Percentiles rank a stretch among this genome's conserved stretches.
Evolutionary conservation across 1,140 invertebrate species (phyloP).

Genomic region (Lordiphosa collinella): DNA sequence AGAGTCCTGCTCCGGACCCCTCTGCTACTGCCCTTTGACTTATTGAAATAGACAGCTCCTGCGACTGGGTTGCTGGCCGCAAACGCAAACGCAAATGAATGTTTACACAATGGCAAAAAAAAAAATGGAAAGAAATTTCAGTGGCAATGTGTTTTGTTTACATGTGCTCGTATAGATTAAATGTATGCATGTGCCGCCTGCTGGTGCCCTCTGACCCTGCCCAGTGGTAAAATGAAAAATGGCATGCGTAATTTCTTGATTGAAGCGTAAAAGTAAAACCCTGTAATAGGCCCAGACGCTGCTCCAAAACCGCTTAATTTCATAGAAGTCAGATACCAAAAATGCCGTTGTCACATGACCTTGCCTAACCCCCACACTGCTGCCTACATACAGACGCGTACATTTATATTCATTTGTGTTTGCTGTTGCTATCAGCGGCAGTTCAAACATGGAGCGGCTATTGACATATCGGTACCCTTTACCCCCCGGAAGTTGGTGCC

Average conservation of each 20-base stretch:
- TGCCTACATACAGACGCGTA: background rate
- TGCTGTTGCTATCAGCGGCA: constrained; percentile 5
- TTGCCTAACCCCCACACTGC: background rate
- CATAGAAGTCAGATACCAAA: background rate
- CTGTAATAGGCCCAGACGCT: background rate
- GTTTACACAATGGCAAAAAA: constrained; percentile 9
- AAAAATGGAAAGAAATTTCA: background rate
- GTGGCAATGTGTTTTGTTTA: constrained; percentile 11
- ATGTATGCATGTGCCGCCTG: background rate
- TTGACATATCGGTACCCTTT: background rate
- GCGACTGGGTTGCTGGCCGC: constrained; percentile 1
- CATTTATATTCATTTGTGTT: constrained; percentile 13
- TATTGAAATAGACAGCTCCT: background rate
- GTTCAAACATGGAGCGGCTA: constrained; percentile 5
- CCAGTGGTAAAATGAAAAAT: constrained; percentile 6
- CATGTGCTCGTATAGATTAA: background rate
- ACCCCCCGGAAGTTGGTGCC: background rate
- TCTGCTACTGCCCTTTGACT: background rate
- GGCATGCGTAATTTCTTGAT: constrained; percentile 14
- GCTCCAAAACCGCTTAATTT: constrained; percentile 8
- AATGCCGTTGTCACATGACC: constrained; percentile 5
- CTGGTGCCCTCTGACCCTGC: background rate
- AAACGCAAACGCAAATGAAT: constrained; percentile 9
- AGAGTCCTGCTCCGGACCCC: background rate
- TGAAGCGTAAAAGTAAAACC: constrained; percentile 12